A percentile compares a stretch with the other conserved stretches of the same genome.
Conservation (phyloP, 2,888 invertebrate species). For the Dryomyza anilis region DNA sequence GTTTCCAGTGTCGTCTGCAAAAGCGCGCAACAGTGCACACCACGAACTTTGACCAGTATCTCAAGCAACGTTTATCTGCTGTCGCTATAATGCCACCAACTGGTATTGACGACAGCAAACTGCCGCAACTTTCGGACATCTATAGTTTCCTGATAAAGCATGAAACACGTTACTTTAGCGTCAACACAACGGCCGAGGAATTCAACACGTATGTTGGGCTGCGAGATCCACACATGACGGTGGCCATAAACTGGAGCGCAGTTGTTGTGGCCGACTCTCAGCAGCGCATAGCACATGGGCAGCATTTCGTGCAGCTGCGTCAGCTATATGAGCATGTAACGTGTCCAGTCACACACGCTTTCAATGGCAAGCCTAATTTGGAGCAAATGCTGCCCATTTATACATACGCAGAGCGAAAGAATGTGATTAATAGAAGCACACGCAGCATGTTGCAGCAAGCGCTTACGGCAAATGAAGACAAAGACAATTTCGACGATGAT, state of each 20-base stretch:
- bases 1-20: constrained; percentile 53
- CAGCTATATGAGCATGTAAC: constrained; percentile 55
- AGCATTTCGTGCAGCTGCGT: constrained; percentile 58
- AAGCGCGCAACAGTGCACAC: constrained; percentile 26
- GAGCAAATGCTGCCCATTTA: not conserved
- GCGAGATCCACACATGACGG: constrained; percentile 55
- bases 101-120: constrained; percentile 41
- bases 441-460: too few species aligned
- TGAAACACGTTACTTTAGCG: constrained; percentile 57
- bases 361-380: not conserved
- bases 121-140: constrained; percentile 48
- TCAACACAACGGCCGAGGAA: constrained; percentile 55
- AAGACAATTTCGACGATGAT: constrained; percentile 14
- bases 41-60: constrained; percentile 19
- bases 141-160: constrained; percentile 58
- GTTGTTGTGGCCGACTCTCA: constrained; percentile 45
- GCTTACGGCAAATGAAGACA: not conserved
- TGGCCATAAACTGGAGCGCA: constrained; percentile 56
- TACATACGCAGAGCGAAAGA: not conserved
- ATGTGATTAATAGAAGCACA: too few species aligned
- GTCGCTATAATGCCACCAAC: constrained; percentile 47
- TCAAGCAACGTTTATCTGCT: constrained; percentile 48
- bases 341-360: constrained; percentile 42
- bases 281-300: constrained; percentile 40
- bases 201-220: constrained; percentile 55